Percentiles rank a stretch among this genome's conserved stretches.
These are phyloP conservation scores for Sinopyrophorus schimmeli DNA, from an alignment of 2,888 invertebrate genomes.

Conservation along the genomic window DNA sequence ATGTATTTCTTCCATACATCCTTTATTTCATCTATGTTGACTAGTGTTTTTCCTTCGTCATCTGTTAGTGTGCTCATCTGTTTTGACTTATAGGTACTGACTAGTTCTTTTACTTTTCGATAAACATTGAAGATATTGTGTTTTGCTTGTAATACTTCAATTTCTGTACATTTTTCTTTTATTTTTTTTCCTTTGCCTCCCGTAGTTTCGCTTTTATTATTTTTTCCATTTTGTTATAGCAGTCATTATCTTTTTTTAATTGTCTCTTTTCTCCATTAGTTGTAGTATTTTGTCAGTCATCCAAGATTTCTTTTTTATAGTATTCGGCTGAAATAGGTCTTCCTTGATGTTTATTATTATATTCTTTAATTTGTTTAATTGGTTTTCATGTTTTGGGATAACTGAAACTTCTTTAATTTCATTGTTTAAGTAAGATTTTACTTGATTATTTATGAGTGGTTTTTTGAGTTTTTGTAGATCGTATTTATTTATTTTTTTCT, in stretches of 20 bases:
- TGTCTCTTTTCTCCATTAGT: neutral
- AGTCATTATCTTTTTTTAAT: neutral
- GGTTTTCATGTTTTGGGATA: neutral
- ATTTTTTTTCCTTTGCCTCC: neutral
- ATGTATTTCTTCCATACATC: neutral
- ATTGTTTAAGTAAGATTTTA: neutral
- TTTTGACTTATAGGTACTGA: no score
- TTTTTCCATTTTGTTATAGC: neutral
- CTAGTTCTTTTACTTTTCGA: no score
- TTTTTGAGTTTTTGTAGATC: neutral
- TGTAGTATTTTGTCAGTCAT: conserved; percentile 1
- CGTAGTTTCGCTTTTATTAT: neutral
- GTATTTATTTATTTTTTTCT: neutral
- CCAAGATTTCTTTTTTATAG: neutral
- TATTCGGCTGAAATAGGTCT: neutral
- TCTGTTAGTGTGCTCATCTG: no score
- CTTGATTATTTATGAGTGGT: neutral
- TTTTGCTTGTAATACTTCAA: conserved; percentile 1
- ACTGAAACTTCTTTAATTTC: neutral
- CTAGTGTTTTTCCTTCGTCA: neutral
- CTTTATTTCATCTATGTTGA: neutral
- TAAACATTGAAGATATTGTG: no score
- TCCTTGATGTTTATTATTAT: neutral
- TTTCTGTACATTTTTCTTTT: neutral
- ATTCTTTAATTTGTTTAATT: neutral